Base-by-base conservation (phyloP, 1,140 invertebrate genomes). In the Caenorhabditis remanei region DNA sequence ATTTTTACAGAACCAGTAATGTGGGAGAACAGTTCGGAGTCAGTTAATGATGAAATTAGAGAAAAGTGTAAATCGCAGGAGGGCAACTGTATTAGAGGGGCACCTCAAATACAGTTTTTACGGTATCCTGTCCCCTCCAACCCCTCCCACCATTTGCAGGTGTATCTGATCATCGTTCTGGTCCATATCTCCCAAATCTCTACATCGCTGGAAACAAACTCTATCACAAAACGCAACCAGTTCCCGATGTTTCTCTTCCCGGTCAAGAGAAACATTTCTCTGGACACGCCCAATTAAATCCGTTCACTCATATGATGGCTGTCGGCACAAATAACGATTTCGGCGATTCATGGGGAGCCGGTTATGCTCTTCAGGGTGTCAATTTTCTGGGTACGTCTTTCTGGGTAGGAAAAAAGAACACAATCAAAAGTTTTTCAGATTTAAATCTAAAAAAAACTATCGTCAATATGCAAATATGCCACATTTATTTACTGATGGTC, bases 161-260 rank as follows among this genome's bases (percentile, higher is more conserved):
- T 32, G 87, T 87, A 32, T 87, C 87, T 32, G 87, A 87, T 84
- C 87, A 87, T 75, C 82, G 87, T 61, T 87, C 87, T 32, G 87
- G 87, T 19, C 87, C 87, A 7, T 87, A 87, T 55, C 79, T 87
- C 13, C 87, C 87, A 9, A 87, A 87, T 61, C 83, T 87, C 16
- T 87, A 87, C 63, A 84, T 87, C 40, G 87, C 87, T 19, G 87
- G 87, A 24, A 87, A 87, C 83, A 87, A 87, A 61, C 63, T 87
- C 9, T 87, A 87, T 21, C 87, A 87, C 43, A 87, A 87, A 55
- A 87, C 87, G 3, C 87, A 87, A 55, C 21, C 87, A 61, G 82
- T 87, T 32, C 87, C 87, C 16, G 87, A 87, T 75, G 87, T 87
- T 50, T 87, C 87, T 32, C 82, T 87, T 24, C 87, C 87, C 13